Base-by-base conservation (phyloP, 2,888 invertebrate species). In the Andrena flavipes region DNA sequence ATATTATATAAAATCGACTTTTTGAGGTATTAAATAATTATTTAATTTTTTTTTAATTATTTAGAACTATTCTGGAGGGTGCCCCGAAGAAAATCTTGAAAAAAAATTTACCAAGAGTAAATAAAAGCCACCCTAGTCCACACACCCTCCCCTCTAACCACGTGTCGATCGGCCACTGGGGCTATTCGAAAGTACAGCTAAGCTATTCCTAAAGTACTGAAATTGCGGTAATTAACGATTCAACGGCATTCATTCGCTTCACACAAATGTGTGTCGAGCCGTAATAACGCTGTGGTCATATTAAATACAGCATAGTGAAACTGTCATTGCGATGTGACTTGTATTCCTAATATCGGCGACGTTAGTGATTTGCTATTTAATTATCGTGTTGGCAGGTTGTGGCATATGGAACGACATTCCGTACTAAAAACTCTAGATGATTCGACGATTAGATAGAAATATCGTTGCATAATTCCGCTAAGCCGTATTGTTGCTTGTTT, bases 391-490 rank as follows among this genome's bases (percentile, higher is more conserved):
- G 30, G 49, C 51, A 49, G 59, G 8, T n/a, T 5, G 54, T 35
- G 42, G 48, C 54, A 60, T 42, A 79, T 48, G 60, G 20, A 30
- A 80, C 30, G 29, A 33, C 63, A 63, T 62, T 70, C 33, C 16
- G 48, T 7, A n/a, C 26, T 49, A 68, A 59, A 59, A 16, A 49
- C 26, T 49, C 20, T 10, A 5, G 69, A 51, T 65, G 51, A 77
- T 70, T 70, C 69, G 35, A 49, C 30, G 80, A 79, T 80, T 67
- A 72, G 72, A 68, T 72, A 49, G 49, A 72, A 68, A 26, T 60
- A 30, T 65, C 59, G 69, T 81, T 81, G 80, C 80, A 81, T 80
- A 80, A 81, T 81, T 70, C 23, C 64, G 8, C 6, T 3, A 23
- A 33, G 68, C 59, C 65, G 60, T 54, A 68, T 80, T 73, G 72